Evolutionary conservation across 2,797 vertebrate genomes (phyloP).

Genomic region (Varecia variegata): DNA sequence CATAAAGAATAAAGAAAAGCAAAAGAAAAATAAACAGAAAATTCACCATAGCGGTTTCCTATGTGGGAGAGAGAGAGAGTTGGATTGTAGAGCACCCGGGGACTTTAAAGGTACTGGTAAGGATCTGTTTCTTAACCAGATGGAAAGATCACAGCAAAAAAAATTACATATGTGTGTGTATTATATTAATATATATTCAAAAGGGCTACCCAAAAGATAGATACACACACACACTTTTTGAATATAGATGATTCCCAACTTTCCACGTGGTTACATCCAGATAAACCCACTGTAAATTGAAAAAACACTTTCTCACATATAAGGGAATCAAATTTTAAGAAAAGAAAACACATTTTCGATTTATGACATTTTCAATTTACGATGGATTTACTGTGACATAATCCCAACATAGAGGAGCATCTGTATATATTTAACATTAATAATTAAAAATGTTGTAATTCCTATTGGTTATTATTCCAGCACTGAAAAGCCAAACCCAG

Average conservation of each 20-base stretch:
- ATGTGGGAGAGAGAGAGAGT: not conserved
- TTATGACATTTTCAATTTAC: not conserved
- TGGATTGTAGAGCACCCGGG: not conserved
- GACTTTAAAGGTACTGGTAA: not conserved
- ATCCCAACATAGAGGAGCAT: not conserved
- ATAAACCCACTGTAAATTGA: not conserved
- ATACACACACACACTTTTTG: not conserved
- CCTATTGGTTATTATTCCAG: conserved; percentile 14
- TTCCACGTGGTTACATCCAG: not conserved
- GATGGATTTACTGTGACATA: not conserved
- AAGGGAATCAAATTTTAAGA: not conserved
- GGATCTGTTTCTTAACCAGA: not conserved
- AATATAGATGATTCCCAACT: not conserved
- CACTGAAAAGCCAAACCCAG: conserved; percentile 15
- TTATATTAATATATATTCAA: not conserved
- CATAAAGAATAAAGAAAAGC: not conserved
- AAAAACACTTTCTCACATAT: not conserved
- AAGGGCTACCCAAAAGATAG: not conserved
- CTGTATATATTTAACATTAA: not conserved
- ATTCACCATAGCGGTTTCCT: not conserved
- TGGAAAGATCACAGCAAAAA: not conserved
- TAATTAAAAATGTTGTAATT: not conserved
- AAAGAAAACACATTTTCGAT: not conserved
- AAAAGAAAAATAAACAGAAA: not conserved
- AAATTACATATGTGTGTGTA: not conserved